These are phyloP conservation scores for Cavia porcellus DNA, from an alignment of 2,113 vertebrate genomes.

Conservation along the genomic window DNA sequence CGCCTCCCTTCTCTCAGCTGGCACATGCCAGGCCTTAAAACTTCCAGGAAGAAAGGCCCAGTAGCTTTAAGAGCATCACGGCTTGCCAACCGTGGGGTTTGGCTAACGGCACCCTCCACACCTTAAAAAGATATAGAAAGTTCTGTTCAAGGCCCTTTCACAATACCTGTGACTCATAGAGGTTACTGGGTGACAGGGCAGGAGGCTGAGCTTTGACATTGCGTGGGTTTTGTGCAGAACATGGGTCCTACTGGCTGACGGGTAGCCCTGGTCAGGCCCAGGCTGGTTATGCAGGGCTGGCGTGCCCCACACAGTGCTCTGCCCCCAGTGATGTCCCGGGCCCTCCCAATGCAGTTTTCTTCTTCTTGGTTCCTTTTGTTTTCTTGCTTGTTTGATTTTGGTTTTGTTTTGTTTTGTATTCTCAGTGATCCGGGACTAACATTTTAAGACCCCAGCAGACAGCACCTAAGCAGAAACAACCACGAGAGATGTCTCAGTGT, in stretches of 20 bases:
- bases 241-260: not conserved
- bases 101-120: not conserved
- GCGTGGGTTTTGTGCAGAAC: not conserved
- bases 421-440: not conserved
- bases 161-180: not conserved
- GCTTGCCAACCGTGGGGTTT: not conserved
- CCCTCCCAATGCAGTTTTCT: not conserved
- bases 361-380: not conserved
- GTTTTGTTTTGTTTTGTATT: not conserved
- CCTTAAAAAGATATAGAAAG: slow-evolving; percentile 33
- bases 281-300: not conserved
- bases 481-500: not conserved
- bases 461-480: not conserved
- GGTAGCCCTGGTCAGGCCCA: not conserved
- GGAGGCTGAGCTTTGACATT: not conserved
- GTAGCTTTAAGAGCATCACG: not conserved
- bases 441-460: not conserved
- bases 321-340: not conserved
- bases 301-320: too few relatives aligned
- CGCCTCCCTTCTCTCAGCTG: not conserved
- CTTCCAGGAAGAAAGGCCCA: not conserved
- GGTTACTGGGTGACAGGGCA: not conserved
- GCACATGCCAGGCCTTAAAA: not conserved
- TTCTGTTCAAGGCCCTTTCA: not conserved
- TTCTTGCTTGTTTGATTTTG: not conserved